These are phyloP conservation scores for Silurus glanis DNA, from an alignment of 2,113 vertebrate genomes.

Conservation along the genomic window DNA sequence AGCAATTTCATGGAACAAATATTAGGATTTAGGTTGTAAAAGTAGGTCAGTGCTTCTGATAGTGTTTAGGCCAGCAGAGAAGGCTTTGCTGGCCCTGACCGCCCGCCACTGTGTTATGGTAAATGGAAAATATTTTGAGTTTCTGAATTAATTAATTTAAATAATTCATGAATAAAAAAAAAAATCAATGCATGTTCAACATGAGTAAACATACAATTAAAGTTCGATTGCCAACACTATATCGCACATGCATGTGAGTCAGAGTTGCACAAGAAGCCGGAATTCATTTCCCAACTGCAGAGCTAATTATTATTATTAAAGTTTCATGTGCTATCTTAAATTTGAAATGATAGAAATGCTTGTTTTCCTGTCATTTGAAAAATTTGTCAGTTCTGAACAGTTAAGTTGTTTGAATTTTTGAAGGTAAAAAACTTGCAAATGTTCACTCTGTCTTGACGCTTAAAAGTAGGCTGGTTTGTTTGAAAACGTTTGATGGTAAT, in stretches of 20 bases:
- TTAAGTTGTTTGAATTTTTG: background rate
- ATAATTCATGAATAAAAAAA: background rate
- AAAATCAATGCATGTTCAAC: background rate
- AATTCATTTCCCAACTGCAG: background rate
- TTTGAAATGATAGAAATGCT: background rate
- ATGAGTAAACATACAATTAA: too few relatives aligned
- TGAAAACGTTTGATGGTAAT: constrained; percentile 27
- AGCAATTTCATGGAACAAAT: too few relatives aligned
- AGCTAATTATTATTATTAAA: background rate
- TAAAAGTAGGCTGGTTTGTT: constrained; percentile 18
- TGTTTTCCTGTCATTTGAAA: background rate
- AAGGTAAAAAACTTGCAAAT: background rate
- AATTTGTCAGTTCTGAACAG: background rate
- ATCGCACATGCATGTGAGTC: background rate
- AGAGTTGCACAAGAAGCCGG: background rate
- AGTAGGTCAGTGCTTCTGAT: too few relatives aligned
- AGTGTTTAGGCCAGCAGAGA: too few relatives aligned
- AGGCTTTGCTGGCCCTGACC: too few relatives aligned
- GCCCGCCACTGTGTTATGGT: background rate
- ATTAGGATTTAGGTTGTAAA: too few relatives aligned
- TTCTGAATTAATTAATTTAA: too few relatives aligned
- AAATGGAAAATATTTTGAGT: background rate
- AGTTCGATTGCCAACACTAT: background rate
- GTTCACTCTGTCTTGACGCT: background rate
- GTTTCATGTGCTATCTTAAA: background rate